phyloP scores from a whole-genome alignment of 2,113 vertebrate species.

The Hydrolagus affinis region DNA sequence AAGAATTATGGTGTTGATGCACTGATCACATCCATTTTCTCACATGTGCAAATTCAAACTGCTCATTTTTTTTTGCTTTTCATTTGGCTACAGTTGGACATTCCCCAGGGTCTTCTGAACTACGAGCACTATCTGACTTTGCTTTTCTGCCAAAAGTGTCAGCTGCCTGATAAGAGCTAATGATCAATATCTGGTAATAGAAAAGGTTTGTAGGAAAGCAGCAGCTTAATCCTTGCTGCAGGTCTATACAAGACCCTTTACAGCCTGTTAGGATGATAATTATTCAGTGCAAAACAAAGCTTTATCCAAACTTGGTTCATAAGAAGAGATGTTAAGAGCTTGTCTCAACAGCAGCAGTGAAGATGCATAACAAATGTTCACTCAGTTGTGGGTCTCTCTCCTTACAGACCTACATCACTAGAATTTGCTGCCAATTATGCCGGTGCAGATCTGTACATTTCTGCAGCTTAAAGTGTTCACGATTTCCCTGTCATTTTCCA shows the following conservation, averaged over 20 bases:
- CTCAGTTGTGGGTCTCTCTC: not conserved
- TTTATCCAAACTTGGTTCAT: not conserved
- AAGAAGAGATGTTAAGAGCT: not conserved
- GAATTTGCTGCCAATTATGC: too few species aligned
- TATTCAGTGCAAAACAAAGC: not conserved
- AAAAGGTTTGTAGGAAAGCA: not conserved
- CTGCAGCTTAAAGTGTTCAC: too few species aligned
- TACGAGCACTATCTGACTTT: not conserved
- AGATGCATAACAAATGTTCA: not conserved
- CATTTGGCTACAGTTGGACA: not conserved
- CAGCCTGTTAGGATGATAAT: not conserved
- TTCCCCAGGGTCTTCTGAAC: not conserved
- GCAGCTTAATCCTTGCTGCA: not conserved
- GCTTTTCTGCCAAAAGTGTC: not conserved
- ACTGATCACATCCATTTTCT: not conserved
- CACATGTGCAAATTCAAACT: slow-evolving; percentile 13
- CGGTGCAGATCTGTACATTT: too few species aligned
- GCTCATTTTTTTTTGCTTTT: slow-evolving; percentile 19
- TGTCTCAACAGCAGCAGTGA: not conserved
- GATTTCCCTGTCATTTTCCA: too few species aligned
- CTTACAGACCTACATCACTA: too few species aligned
- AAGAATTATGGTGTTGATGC: not conserved
- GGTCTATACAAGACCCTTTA: not conserved
- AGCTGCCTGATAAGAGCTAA: slow-evolving; percentile 19
- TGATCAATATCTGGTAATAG: not conserved